phyloP scores from a whole-genome alignment of 2,797 vertebrate species.

The Acanthopagrus latus region DNA sequence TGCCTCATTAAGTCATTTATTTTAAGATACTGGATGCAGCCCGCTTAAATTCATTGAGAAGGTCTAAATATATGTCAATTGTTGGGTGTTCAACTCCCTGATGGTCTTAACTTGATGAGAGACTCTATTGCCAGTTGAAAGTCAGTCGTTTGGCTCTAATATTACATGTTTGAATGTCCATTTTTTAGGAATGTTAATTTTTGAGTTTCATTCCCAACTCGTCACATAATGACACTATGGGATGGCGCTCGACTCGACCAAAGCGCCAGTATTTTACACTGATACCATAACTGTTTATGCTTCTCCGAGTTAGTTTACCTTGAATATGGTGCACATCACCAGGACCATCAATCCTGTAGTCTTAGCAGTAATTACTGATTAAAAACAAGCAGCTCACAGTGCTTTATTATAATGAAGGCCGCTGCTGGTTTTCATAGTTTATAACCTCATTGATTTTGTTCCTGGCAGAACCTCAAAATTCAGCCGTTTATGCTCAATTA shows the following conservation, averaged over 20 bases:
- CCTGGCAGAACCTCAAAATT: constrained; percentile 13
- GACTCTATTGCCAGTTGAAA: not conserved
- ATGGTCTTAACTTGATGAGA: not conserved
- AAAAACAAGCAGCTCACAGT: not conserved
- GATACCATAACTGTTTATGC: no score
- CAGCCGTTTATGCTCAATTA: constrained; percentile 1
- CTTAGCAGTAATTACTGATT: constrained; percentile 9
- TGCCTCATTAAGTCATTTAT: not conserved
- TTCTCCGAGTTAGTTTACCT: no score
- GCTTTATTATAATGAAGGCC: constrained; percentile 30
- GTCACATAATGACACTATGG: no score
- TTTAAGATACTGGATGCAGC: no score
- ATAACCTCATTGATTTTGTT: constrained; percentile 22
- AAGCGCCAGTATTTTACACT: no score
- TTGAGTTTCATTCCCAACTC: no score
- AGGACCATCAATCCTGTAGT: not conserved
- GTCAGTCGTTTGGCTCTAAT: not conserved
- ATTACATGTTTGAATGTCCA: no score
- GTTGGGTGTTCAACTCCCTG: not conserved
- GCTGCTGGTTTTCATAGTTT: constrained; percentile 22
- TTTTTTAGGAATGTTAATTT: no score
- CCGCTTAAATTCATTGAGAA: not conserved
- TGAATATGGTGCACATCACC: no score
- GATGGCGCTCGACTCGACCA: no score
- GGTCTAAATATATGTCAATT: not conserved